These are phyloP conservation scores for Myotis yumanensis DNA, from an alignment of 2,113 vertebrate genomes.

Conservation along the genomic window DNA sequence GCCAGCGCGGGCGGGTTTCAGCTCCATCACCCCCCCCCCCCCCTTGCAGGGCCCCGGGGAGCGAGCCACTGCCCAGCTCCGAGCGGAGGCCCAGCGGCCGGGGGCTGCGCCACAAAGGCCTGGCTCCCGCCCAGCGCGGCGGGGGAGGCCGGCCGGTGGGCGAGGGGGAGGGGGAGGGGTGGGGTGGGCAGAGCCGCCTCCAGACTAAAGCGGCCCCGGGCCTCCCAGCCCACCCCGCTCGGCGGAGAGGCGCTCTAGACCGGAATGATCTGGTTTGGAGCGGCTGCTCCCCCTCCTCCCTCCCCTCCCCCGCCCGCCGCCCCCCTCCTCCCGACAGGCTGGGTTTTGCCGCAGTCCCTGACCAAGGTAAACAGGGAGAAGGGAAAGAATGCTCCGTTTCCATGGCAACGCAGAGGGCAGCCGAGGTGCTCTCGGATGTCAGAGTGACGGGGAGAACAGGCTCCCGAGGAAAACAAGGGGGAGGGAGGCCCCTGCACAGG, in stretches of 20 bases:
- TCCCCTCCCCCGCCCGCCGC: background rate
- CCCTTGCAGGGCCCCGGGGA: background rate
- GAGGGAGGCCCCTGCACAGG: conserved; percentile 84
- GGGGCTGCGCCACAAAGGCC: conserved; percentile 86
- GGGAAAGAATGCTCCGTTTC: conserved; percentile 39
- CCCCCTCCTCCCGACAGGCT: conserved; percentile 34
- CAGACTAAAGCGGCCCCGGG: accelerated
- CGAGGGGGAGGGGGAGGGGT: accelerated
- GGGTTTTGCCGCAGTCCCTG: conserved; percentile 66
- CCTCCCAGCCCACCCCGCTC: background rate
- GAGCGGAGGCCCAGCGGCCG: conserved; percentile 86
- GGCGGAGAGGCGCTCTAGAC: background rate
- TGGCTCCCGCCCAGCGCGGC: conserved; percentile 78
- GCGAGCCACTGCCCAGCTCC: background rate
- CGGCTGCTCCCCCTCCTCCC: background rate
- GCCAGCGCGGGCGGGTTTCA: background rate
- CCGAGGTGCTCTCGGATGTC: conserved; percentile 89
- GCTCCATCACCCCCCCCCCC: background rate
- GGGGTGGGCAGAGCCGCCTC: accelerated
- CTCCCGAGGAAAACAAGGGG: conserved; percentile 88
- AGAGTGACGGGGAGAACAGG: conserved; percentile 90
- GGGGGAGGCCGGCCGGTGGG: background rate
- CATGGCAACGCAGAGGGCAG: conserved; percentile 71
- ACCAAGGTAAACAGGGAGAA: conserved; percentile 65
- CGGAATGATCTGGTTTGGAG: conserved; percentile 62